phyloP scores from a whole-genome alignment of 1,140 invertebrate genomes.

The Drosophila seguyi region DNA sequence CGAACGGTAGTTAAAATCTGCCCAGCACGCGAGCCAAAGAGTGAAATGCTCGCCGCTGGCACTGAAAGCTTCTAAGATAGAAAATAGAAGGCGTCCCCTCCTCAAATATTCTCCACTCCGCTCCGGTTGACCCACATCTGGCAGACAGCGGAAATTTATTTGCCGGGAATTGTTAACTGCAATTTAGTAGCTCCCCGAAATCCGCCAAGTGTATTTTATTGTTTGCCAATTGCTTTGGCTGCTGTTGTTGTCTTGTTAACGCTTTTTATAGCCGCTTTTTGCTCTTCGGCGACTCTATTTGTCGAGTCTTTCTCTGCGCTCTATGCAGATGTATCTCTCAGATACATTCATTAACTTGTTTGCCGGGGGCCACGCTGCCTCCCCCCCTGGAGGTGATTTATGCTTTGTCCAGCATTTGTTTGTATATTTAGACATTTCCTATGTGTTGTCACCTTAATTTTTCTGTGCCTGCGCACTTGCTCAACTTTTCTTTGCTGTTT shows the following conservation, averaged over 20 bases:
- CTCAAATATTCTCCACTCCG: background rate
- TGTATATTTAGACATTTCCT: conserved; percentile 74
- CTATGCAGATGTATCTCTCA: conserved; percentile 76
- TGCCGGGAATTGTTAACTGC: conserved; percentile 70
- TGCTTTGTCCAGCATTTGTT: conserved; percentile 66
- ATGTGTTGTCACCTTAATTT: conserved; percentile 66
- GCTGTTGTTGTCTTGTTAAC: conserved; percentile 69
- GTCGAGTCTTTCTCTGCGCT: conserved; percentile 55
- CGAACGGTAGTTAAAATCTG: conserved; percentile 45
- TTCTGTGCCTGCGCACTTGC: conserved; percentile 14
- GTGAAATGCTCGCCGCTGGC: conserved; percentile 46
- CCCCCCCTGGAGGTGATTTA: conserved; percentile 62
- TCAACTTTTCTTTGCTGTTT: conserved; percentile 15
- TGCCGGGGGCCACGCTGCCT: conserved; percentile 27
- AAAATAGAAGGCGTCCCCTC: conserved; percentile 17
- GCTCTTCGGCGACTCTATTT: conserved; percentile 66
- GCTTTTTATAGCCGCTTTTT: conserved; percentile 73
- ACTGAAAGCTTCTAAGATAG: conserved; percentile 39
- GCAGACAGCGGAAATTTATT: conserved; percentile 53
- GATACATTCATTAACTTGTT: conserved; percentile 82
- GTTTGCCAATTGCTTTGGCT: conserved; percentile 65
- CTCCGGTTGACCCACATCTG: conserved; percentile 39
- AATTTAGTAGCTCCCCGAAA: conserved; percentile 52
- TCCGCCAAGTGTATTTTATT: conserved; percentile 72
- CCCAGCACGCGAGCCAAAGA: conserved; percentile 31